phyloP scores from a whole-genome alignment of 2,113 vertebrate genomes.

The Pterophyllum scalare region DNA sequence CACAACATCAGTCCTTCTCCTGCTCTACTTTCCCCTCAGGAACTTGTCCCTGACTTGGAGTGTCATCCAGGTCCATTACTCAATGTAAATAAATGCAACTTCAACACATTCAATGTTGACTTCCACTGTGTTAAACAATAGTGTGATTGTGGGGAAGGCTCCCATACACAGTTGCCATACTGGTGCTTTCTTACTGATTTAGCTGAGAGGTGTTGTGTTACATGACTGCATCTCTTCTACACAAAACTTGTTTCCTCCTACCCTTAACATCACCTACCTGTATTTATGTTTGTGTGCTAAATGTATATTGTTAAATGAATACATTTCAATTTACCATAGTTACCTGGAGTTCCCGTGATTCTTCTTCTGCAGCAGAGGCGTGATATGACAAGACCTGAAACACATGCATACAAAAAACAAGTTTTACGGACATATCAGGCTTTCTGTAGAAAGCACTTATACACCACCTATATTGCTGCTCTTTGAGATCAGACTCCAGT shows the following conservation, averaged over 20 bases:
- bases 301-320: constrained; percentile 49
- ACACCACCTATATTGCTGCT: neutral
- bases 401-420: constrained; percentile 22
- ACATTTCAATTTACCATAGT: constrained; percentile 88
- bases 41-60: no score
- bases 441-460: neutral
- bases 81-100: neutral
- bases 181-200: constrained; percentile 3
- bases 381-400: constrained; percentile 95
- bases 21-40: no score
- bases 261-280: constrained; percentile 17
- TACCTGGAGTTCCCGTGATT: constrained; percentile 93
- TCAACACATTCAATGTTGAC: neutral
- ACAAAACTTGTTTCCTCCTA: constrained; percentile 12
- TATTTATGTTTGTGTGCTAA: neutral
- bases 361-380: constrained; percentile 92
- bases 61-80: neutral
- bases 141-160: neutral
- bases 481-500: neutral
- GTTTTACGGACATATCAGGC: neutral
- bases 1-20: no score
- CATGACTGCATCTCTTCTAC: neutral
- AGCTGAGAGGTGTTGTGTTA: constrained; percentile 32
- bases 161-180: neutral
- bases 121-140: neutral